Percentiles rank a stretch among this genome's conserved stretches.
Conservation (phyloP, 2,797 vertebrate species). For the Galaxias olidus region DNA sequence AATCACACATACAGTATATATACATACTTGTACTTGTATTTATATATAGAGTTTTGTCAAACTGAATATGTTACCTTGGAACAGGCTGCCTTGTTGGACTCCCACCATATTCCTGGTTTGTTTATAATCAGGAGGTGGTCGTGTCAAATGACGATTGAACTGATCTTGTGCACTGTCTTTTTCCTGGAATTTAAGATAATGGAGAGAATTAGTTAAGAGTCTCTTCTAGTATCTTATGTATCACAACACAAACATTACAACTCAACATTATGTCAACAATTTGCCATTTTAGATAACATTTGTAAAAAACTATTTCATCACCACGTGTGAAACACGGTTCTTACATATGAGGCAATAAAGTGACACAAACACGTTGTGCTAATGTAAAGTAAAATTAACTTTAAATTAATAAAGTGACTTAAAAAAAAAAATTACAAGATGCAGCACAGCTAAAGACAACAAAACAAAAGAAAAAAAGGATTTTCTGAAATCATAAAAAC, state of each 20-base stretch:
- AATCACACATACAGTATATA: too few relatives aligned
- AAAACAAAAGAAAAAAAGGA: too few relatives aligned
- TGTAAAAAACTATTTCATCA: too few relatives aligned
- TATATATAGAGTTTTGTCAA: background rate
- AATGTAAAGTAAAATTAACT: too few relatives aligned
- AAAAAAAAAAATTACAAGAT: too few relatives aligned
- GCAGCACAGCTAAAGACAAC: too few relatives aligned
- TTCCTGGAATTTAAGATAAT: conserved; percentile 76
- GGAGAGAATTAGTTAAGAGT: background rate
- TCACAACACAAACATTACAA: background rate
- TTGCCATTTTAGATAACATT: too few relatives aligned
- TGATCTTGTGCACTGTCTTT: conserved; percentile 88
- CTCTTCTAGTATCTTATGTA: background rate
- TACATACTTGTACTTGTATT: too few relatives aligned
- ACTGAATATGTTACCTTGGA: conserved; percentile 75
- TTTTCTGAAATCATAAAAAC: background rate
- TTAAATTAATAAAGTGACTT: too few relatives aligned
- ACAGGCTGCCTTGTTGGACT: conserved; percentile 80
- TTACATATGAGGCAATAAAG: too few relatives aligned
- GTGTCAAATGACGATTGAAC: conserved; percentile 89
- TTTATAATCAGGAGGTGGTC: conserved; percentile 96
- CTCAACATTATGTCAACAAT: background rate
- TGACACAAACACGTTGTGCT: too few relatives aligned
- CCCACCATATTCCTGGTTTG: conserved; percentile 84
- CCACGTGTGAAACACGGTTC: too few relatives aligned